These are phyloP conservation scores for Exephanes ischioxanthus DNA, from an alignment of 2,888 invertebrate genomes.

Conservation along the genomic window DNA sequence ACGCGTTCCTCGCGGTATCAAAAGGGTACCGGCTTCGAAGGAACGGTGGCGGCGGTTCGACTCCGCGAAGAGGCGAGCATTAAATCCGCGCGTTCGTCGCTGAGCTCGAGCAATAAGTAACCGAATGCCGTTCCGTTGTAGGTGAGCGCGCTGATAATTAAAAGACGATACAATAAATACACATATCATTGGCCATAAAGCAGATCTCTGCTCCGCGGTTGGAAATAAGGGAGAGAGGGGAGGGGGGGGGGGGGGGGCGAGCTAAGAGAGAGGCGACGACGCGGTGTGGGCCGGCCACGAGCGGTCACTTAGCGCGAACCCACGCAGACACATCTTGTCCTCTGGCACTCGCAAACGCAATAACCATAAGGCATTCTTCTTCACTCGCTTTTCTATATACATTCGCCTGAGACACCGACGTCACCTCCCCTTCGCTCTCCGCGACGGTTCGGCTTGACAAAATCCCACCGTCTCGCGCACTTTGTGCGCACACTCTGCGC, in stretches of 20 bases:
- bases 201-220: constrained; percentile 72
- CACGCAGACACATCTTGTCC: constrained; percentile 82
- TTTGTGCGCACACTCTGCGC: background rate
- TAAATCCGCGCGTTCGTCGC: constrained; percentile 72
- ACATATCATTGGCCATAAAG: constrained; percentile 84
- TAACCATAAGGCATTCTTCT: constrained; percentile 82
- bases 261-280: constrained; percentile 43
- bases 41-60: constrained; percentile 52
- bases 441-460: constrained; percentile 35
- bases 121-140: constrained; percentile 84
- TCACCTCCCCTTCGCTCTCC: constrained; percentile 32
- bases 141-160: constrained; percentile 85
- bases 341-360: constrained; percentile 76
- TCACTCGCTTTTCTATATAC: constrained; percentile 54
- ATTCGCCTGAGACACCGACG: constrained; percentile 28
- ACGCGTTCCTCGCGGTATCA: constrained; percentile 66
- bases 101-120: constrained; percentile 82
- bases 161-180: constrained; percentile 85
- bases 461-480: constrained; percentile 14
- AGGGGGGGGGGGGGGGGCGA: background rate
- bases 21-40: constrained; percentile 68
- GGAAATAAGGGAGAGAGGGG: constrained; percentile 15
- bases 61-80: constrained; percentile 75
- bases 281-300: constrained; percentile 78
- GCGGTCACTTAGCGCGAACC: constrained; percentile 76